Conservation (phyloP, 1,140 invertebrate species). For the Drosophila lacertosa region DNA sequence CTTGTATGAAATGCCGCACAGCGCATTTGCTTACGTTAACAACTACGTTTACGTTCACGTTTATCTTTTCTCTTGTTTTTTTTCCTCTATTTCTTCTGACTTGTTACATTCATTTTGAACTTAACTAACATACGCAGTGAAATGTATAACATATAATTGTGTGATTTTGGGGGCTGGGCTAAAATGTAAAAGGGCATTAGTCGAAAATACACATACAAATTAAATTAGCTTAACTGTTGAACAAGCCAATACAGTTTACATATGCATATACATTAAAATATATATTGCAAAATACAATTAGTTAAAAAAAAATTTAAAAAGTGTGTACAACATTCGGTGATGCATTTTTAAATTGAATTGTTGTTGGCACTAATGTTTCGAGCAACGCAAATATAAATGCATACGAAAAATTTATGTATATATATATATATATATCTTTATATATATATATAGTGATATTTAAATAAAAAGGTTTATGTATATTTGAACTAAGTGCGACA, state of each 20-base stretch:
- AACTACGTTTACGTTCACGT: too few relatives aligned
- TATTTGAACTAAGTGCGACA: constrained; percentile 67
- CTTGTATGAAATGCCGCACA: constrained; percentile 48
- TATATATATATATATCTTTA: too few relatives aligned
- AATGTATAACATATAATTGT: constrained; percentile 36
- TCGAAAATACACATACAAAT: constrained; percentile 12
- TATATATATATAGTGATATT: constrained; percentile 35
- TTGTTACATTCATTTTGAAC: constrained; percentile 6
- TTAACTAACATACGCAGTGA: constrained; percentile 22
- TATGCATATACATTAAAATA: constrained; percentile 31
- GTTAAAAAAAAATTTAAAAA: constrained; percentile 32
- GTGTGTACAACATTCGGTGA: constrained; percentile 33
- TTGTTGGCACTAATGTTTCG: constrained; percentile 63
- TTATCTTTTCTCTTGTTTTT: constrained; percentile 4
- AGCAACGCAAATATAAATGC: constrained; percentile 24
- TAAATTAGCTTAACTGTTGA: constrained; percentile 33
- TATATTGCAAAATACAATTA: constrained; percentile 52
- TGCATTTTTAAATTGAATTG: constrained; percentile 38
- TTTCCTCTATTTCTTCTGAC: constrained; percentile 12
- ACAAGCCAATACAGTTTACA: constrained; percentile 24
- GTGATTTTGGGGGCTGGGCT: constrained; percentile 7
- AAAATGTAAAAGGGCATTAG: neutral
- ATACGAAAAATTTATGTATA: too few relatives aligned
- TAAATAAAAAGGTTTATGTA: constrained; percentile 41
- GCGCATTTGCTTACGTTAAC: constrained; percentile 33